Evolutionary conservation across 2,888 invertebrate genomes (phyloP).

Genomic region (Tipula helvola): DNA sequence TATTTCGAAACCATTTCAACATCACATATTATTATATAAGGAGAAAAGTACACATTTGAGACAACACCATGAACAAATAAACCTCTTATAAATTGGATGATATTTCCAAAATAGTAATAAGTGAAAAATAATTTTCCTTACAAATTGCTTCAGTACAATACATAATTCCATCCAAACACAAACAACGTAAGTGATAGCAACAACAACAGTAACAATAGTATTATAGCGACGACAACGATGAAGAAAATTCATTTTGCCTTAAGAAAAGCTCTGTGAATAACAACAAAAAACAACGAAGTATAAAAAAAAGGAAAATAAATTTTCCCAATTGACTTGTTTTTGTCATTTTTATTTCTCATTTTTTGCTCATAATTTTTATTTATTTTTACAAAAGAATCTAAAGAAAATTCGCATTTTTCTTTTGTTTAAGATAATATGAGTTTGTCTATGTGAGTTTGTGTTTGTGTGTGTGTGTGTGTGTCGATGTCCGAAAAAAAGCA

Average conservation of each 20-base stretch:
- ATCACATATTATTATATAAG: neutral
- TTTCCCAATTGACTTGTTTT: neutral
- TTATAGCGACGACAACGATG: neutral
- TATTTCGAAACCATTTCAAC: neutral
- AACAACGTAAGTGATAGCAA: neutral
- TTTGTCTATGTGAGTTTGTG: neutral
- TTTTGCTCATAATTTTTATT: neutral
- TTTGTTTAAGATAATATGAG: neutral
- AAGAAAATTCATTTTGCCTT: neutral
- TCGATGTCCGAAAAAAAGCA: neutral
- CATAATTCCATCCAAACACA: neutral
- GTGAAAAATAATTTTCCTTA: neutral
- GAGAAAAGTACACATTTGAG: neutral
- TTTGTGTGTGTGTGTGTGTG: neutral
- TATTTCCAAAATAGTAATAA: neutral
- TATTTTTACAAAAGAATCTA: neutral
- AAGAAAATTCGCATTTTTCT: neutral
- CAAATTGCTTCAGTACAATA: neutral
- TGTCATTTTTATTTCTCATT: neutral
- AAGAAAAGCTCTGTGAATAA: neutral
- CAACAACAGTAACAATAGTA: neutral
- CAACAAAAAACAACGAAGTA: neutral
- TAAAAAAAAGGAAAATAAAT: neutral
- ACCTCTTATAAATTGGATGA: neutral
- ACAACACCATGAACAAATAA: neutral